A percentile compares a stretch with the other conserved stretches of the same genome.
Evolutionary conservation across 2,797 vertebrate species (phyloP).

Genomic region (Sandelia bainsii): DNA sequence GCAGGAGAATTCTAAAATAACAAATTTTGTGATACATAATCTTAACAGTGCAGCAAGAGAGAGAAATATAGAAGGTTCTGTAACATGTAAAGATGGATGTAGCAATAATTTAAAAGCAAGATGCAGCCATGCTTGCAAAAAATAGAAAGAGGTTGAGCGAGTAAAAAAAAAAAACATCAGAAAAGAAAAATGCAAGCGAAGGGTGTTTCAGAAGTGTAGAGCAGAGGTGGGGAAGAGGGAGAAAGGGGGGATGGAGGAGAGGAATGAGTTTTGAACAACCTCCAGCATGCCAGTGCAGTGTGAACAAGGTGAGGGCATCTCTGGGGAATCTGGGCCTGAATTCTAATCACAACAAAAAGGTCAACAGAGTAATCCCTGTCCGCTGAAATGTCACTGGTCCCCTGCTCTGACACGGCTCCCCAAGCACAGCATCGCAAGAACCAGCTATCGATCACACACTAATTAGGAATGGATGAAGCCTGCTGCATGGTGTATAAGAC

Average conservation of each 20-base stretch:
- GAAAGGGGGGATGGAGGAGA: constrained; percentile 1
- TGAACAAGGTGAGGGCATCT: constrained; percentile 74
- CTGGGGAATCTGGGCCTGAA: constrained; percentile 64
- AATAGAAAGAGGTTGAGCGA: constrained; percentile 5
- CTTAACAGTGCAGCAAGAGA: constrained; percentile 25
- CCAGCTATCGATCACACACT: constrained; percentile 75
- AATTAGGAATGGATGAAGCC: constrained; percentile 78
- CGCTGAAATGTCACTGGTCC: constrained; percentile 74
- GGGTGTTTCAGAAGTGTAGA: constrained; percentile 8
- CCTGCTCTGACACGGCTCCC: constrained; percentile 63
- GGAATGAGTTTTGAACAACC: constrained; percentile 48
- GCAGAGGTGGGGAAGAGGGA: constrained; percentile 10
- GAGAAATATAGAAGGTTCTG: constrained; percentile 11
- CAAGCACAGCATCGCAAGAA: constrained; percentile 70
- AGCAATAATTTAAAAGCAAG: constrained; percentile 23
- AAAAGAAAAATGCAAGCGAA: constrained; percentile 13
- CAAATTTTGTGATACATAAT: constrained; percentile 40
- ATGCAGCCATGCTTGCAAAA: constrained; percentile 2
- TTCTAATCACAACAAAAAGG: constrained; percentile 84
- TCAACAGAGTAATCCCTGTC: constrained; percentile 79
- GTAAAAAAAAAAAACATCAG: constrained; percentile 1
- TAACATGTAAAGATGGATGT: constrained; percentile 33
- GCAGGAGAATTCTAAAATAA: constrained; percentile 13
- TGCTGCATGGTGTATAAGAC: constrained; percentile 36
- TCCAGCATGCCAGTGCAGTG: constrained; percentile 50